Evolutionary conservation across 2,797 vertebrate species (phyloP), one percentile per base, ranked within the genome.

Genomic region (Rhinichthys osculus): DNA sequence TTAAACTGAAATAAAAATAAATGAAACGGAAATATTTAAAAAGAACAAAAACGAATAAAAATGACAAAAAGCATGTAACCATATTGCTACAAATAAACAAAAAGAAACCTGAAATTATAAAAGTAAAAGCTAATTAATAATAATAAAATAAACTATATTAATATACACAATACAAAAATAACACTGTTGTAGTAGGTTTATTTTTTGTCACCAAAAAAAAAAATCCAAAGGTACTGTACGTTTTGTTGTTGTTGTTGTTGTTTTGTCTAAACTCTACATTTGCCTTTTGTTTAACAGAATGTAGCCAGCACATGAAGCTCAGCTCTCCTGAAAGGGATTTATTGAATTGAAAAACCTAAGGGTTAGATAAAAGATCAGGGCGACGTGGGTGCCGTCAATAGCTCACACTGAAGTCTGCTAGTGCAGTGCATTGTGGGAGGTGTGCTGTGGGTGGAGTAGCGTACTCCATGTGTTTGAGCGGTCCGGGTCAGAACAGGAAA

Each of bases 371-470:
- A 71, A 42, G 66, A 19, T 62, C 69, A 30, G 69, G 35, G 35
- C 8, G 1, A 57, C 0, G 10, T 82, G 35, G 38, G 67, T 57
- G 47, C 47, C 7, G n/a, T 57, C 80, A 71, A 40, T 40, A 71
- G 67, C 33, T 27, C 30, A 14, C 67, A 57, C 30, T 40, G 16
- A 27, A 76, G 47, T 54, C 47, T 76, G 73, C 47, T 54, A 30
- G 73, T 35, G 70, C 42, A 30, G 71, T 73, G 73, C 73, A 76
- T 23, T 76, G 73, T 76, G 73, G 30, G 73, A 52, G 47, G 73
- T 21, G 44, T 73, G 16, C 44, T 50, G 44, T 50, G 44, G 71
- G 44, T 30, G 44, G 71, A 30, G 30, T 76, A 35, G 73, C 2
- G 5, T 23, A 35, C 54, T 35, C 30, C 30, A 23, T 76, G 50